Evolutionary conservation across 2,113 vertebrate species (phyloP).

Genomic region (Scomber japonicus): DNA sequence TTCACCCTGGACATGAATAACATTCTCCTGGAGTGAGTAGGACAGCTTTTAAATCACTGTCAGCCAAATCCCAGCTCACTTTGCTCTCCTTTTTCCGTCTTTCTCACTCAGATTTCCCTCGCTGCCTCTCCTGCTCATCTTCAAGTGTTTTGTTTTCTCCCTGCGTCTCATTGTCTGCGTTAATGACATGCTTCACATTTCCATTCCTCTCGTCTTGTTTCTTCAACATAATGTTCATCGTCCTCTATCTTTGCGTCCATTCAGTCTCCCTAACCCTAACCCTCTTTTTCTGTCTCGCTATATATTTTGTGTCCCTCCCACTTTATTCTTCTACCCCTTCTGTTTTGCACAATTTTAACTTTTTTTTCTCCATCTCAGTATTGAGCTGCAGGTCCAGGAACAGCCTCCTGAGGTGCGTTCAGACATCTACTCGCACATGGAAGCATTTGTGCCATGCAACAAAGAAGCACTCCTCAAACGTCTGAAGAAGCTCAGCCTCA

Average conservation of each 20-base stretch:
- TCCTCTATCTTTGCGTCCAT: neutral
- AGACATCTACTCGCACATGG: slow-evolving; percentile 93
- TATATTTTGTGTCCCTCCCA: neutral
- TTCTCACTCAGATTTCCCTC: slow-evolving; percentile 43
- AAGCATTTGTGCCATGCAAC: slow-evolving; percentile 97
- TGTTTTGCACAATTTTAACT: slow-evolving; percentile 2
- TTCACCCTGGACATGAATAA: slow-evolving; percentile 99
- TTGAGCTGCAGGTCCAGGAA: slow-evolving; percentile 98
- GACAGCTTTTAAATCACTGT: slow-evolving; percentile 66
- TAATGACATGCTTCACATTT: slow-evolving; percentile 54
- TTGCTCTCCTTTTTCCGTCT: slow-evolving; percentile 15
- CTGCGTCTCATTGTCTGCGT: slow-evolving; percentile 15
- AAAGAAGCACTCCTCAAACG: slow-evolving; percentile 97
- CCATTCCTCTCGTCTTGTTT: neutral
- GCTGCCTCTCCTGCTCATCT: slow-evolving; percentile 40
- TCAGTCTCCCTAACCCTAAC: too few species aligned
- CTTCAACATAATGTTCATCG: neutral
- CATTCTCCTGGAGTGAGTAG: slow-evolving; percentile 98
- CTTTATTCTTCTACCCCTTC: slow-evolving; percentile 9
- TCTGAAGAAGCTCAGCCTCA: slow-evolving; percentile 96
- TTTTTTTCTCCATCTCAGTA: slow-evolving; percentile 81
- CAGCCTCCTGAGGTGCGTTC: slow-evolving; percentile 88
- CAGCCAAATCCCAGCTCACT: slow-evolving; percentile 37
- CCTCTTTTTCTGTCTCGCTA: neutral
- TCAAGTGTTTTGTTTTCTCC: slow-evolving; percentile 44